Conservation (phyloP, 23 tunicate species). For the Oikopleura albicans region DNA sequence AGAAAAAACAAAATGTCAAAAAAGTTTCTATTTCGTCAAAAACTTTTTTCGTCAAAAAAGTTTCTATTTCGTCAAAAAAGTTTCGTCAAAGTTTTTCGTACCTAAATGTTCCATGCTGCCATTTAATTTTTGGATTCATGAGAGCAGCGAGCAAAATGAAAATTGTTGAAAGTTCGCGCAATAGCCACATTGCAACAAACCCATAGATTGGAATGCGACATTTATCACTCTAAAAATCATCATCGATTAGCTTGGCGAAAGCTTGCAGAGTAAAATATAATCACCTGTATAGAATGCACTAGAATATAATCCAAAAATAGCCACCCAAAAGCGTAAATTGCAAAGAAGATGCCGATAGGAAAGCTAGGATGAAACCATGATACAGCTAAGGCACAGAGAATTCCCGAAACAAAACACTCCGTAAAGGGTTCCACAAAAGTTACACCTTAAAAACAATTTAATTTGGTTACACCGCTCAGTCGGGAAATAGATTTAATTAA, state of each 20-base stretch:
- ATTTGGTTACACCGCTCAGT: too few species aligned
- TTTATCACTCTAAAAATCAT: background rate
- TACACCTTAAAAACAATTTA: background rate
- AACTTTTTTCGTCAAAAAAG: too few species aligned
- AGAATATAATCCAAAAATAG: background rate
- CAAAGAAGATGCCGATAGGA: background rate
- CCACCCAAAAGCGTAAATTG: background rate
- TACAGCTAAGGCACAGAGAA: constrained; percentile 44
- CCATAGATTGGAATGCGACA: background rate
- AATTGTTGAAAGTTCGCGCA: background rate
- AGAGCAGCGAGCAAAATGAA: background rate
- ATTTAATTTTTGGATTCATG: background rate
- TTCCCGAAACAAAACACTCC: constrained; percentile 73
- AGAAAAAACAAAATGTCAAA: too few species aligned
- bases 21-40: too few species aligned
- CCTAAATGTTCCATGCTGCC: too few species aligned
- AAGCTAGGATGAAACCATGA: constrained; percentile 42
- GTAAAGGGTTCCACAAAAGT: constrained; percentile 75
- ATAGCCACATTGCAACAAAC: background rate
- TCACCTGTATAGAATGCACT: background rate
- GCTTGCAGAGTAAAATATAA: too few species aligned
- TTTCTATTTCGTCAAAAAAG: too few species aligned
- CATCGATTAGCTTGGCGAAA: too few species aligned
- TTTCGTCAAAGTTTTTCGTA: too few species aligned
- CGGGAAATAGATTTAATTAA: too few species aligned